A percentile compares a stretch with the other conserved stretches of the same genome.
Evolutionary conservation across 1,140 invertebrate genomes (phyloP).

Genomic region (Drosophila rhopaloa): DNA sequence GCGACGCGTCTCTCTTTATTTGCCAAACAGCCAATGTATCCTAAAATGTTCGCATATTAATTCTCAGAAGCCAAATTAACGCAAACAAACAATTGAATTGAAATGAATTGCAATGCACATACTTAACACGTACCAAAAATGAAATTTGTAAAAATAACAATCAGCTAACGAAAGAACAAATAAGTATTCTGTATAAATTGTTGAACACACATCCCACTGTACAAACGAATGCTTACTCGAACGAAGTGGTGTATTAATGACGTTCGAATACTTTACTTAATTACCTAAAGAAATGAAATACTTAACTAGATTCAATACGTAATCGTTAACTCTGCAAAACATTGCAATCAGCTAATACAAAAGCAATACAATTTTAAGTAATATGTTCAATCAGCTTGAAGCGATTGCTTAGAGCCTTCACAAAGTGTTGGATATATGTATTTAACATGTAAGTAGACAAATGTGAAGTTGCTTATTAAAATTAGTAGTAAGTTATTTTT

Average conservation of each 20-base stretch:
- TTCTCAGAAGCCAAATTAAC: constrained; percentile 16
- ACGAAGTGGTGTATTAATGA: constrained; percentile 14
- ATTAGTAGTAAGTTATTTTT: constrained; percentile 14
- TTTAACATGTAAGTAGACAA: neutral
- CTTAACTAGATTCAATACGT: constrained; percentile 16
- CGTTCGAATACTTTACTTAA: constrained; percentile 64
- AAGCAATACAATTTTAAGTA: constrained; percentile 59
- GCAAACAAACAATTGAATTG: constrained; percentile 4
- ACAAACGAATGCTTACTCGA: constrained; percentile 44
- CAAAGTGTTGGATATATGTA: constrained; percentile 55
- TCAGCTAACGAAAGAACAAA: constrained; percentile 52
- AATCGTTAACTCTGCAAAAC: constrained; percentile 31
- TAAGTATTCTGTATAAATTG: constrained; percentile 47
- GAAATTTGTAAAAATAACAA: constrained; percentile 52
- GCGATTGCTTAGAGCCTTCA: constrained; percentile 53
- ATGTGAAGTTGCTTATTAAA: constrained; percentile 5
- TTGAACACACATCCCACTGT: constrained; percentile 57
- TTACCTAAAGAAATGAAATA: constrained; percentile 17
- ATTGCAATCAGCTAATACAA: constrained; percentile 46
- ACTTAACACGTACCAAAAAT: constrained; percentile 27
- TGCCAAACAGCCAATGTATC: constrained; percentile 11
- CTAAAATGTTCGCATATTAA: constrained; percentile 24
- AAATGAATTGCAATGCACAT: constrained; percentile 5
- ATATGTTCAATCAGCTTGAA: constrained; percentile 40
- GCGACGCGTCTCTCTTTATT: constrained; percentile 43